A percentile compares a stretch with the other conserved stretches of the same genome.
Conservation (phyloP, 2,113 vertebrate genomes). For the Axis porcinus region DNA sequence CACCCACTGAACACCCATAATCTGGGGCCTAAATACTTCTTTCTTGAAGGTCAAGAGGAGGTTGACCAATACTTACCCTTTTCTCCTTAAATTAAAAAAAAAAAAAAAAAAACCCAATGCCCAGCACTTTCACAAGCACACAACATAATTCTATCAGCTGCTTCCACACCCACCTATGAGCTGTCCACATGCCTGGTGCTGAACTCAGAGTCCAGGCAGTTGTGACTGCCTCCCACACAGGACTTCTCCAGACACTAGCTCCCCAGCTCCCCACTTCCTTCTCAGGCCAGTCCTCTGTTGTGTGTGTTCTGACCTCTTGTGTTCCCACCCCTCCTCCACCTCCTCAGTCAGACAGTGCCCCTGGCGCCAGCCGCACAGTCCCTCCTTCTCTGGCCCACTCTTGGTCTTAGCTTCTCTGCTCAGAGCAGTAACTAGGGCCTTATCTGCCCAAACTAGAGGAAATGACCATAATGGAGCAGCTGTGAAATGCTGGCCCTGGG, state of each 20-base stretch:
- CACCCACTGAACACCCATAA: not conserved
- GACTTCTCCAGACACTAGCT: not conserved
- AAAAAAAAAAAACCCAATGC: not conserved
- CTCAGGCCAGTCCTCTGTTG: not conserved
- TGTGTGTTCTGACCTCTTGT: not conserved
- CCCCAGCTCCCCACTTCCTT: not conserved
- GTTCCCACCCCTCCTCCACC: too few relatives aligned
- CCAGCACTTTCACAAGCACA: not conserved
- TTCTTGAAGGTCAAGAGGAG: not conserved
- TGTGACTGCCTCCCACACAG: not conserved
- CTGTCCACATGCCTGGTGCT: constrained; percentile 39
- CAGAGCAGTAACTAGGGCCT: not conserved
- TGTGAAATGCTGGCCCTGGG: not conserved
- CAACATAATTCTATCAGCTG: not conserved
- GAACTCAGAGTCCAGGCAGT: not conserved
- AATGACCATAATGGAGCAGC: not conserved
- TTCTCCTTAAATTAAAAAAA: not conserved
- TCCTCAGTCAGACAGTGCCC: not conserved
- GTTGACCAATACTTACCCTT: not conserved
- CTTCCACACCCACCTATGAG: not conserved
- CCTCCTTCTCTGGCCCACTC: not conserved
- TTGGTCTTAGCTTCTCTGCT: not conserved
- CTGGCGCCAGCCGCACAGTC: not conserved
- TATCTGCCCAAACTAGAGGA: not conserved
- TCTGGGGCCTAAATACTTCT: not conserved